Base-by-base conservation (phyloP, 2,888 invertebrate genomes). In the Euproctis similis region DNA sequence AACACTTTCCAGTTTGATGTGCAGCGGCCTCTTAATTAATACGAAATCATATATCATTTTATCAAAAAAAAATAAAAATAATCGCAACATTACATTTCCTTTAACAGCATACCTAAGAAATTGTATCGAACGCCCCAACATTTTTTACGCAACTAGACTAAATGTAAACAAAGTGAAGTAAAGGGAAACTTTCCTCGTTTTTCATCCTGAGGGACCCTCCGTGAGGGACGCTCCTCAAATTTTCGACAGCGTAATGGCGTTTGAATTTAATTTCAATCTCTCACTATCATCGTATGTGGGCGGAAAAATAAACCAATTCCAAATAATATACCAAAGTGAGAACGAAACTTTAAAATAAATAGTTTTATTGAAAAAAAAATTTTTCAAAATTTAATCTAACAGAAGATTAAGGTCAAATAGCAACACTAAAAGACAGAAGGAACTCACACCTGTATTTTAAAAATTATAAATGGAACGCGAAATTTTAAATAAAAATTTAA, bases 101-200 rank as follows among this genome's bases (percentile, higher is more conserved):
- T 47, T 35, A 50, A 49, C 46, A 50, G 53, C 46, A 59, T 53
- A 52, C 50, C 53, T 55, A 55, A 59, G 55, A 47, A 60, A 63
- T 65, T 58, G 59, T 59, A 56, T 41, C 42, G 40, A 46, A 46
- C 53, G 63, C 68, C 54, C 47, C 54, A 52, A n/a, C n/a, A n/a
- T n/a, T 59, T 67, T 72, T 67, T 69, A 63, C 64, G 63, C 72
- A 68, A 74, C 71, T 78, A 78, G 71, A 77, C 69, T 58, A 66
- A 72, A 71, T 72, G 75, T 77, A 80, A 80, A 80, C 75, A 75
- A 59, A 60, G 58, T 60, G 55, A 54, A 29, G 24, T 54, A 61
- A 66, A 75, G 77, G 78, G 73, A 77, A 80, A 80, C 60, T 78
- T 78, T 69, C 50, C 70, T 64, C 77, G 72, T 76, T 77, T 77